Conservation (phyloP, 2,888 invertebrate genomes). For the Heteromurus nitidus region DNA sequence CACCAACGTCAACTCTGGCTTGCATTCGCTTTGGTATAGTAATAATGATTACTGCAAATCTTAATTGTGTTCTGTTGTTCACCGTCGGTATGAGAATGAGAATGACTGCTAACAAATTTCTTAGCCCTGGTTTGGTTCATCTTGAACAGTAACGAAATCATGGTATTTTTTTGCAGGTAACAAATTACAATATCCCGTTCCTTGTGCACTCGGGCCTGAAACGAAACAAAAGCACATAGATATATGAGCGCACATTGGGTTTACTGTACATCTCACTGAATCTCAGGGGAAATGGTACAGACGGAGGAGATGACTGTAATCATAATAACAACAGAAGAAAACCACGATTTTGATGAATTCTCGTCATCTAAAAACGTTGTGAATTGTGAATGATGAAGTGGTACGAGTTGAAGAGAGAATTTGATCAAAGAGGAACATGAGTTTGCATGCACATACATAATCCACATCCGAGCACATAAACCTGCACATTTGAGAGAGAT, state of each 20-base stretch:
- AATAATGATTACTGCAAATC: background rate
- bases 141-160: no score
- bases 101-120: background rate
- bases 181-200: conserved; percentile 12
- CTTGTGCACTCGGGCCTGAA: background rate
- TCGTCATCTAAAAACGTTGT: no score
- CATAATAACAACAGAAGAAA: background rate
- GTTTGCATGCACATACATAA: no score
- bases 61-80: background rate
- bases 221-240: background rate
- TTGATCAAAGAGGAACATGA: no score
- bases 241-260: no score
- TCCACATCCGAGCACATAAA: background rate
- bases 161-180: background rate
- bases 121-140: no score
- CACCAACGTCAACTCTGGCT: background rate
- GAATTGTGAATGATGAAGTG: background rate
- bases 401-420: background rate
- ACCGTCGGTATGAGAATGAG: background rate
- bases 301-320: conserved; percentile 3
- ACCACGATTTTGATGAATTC: conserved; percentile 2
- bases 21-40: background rate
- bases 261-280: background rate
- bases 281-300: no score
- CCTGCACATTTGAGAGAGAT: background rate